Base-by-base conservation (phyloP, 2,797 vertebrate species). In the Antennarius maculatus region DNA sequence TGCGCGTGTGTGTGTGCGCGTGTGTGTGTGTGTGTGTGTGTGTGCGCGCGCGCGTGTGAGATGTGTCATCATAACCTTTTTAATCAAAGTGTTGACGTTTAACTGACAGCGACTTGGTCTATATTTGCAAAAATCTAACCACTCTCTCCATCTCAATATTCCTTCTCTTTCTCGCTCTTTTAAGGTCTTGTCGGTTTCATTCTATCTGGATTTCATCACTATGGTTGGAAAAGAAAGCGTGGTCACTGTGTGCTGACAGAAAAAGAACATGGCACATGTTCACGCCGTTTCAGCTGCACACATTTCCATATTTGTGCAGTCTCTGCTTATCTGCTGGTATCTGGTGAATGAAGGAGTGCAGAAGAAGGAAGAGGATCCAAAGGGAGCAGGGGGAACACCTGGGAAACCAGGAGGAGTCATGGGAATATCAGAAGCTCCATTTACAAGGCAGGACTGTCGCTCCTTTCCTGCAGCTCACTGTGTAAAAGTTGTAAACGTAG, bases 21-120 rank as follows among this genome's bases (percentile, higher is more conserved):
- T 23, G 23, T 23, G 23, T 23, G 23, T 23, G 23, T 23, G 39
- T 13, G 39, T 41, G 39, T 41, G 54, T 56, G 71, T 66, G 65
- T 59, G 72, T 77, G 69, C 46, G 7, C 47, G 78, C 63, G 49
- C 63, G 60, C 47, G 76, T 74, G 84, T 12, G 70, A 63, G 60
- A 74, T 71, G 52, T 87, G 80, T 90, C 86, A 82, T 89, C 78
- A 60, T 69, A 79, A 78, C 71, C 71, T 76, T 80, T 85, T 82
- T 88, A 90, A 90, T 89, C 84, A 87, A 71, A 1, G 62, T 69
- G 85, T 71, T 87, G 87, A 90, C 37, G 10, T 84, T 54, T 62
- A 61, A 74, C 71, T 66, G 82, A 86, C 78, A 89, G 78, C 71
- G 79, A 74, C 80, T 74, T 90, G 85, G 78, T 57, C 52, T 50